Evolutionary conservation across 1,140 invertebrate species (phyloP), one percentile per base, ranked within the genome.

Genomic region (Akabosia matsudoensis): DNA sequence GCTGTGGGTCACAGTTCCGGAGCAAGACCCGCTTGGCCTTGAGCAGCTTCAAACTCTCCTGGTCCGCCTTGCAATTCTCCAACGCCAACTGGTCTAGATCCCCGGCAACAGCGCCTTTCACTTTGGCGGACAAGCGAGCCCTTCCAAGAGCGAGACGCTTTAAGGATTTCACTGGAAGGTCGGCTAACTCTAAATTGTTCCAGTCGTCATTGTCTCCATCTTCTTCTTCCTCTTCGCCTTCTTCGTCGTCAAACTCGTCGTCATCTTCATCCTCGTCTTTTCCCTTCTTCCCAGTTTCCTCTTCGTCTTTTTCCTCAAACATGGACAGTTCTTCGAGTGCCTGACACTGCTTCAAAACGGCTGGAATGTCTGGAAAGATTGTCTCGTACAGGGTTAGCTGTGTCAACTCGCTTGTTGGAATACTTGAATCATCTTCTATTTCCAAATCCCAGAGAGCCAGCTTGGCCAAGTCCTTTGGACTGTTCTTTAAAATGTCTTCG

Each of bases 331-430:
- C 61, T 67, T 67, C 61, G 1, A 67, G 28, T n/a, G 28, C 26
- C 7, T 31, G 7, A 67, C 61, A 67, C 30, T 67, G 22, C 28
- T 67, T 67, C 24, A 67, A 30, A 30, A 67, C 24, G 10, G 61
- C 61, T 7, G 61, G 61, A 67, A 67, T 67, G 61, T 67, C 61
- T 22, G 24, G 61, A 31, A 67, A 30, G 30, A 67, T 67, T 2
- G 31, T 30, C 61, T 67, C 61, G 22, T 67, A 67, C 61, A 67
- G 61, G 61, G 61, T 67, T 10, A 67, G 28, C 28, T 67, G 61
- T 13, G 61, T 67, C 61, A 67, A n/a, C 13, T 67, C 61, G 4
- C 26, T 30, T 16, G 61, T 67, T 28, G 61, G 61, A 67, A 67
- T 67, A n/a, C 31, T 7, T 7, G 61, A 28, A 22, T 67, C 61